Percentiles rank a stretch among this genome's conserved stretches.
Conservation (phyloP, 2,797 vertebrate genomes). For the Gymnocypris eckloni region DNA sequence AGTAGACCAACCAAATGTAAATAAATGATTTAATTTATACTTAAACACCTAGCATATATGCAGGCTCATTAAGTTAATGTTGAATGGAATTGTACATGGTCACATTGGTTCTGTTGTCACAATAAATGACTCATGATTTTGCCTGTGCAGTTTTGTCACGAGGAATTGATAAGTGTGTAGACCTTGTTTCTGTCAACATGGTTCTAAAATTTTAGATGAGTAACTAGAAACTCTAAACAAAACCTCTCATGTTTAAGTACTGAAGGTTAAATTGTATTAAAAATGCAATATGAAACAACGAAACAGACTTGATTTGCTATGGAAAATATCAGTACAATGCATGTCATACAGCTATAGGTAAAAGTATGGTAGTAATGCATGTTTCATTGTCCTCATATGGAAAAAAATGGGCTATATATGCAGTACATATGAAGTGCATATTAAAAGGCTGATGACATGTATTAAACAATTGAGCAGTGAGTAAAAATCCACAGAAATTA, state of each 20-base stretch:
- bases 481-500: background rate
- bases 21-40: constrained; percentile 18
- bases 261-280: background rate
- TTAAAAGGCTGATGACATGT: background rate
- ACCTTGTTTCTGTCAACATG: background rate
- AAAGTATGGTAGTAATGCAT: background rate
- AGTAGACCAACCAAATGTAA: constrained; percentile 1
- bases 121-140: constrained; percentile 13
- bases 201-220: background rate
- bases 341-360: background rate
- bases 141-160: background rate
- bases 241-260: background rate
- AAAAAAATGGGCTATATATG: background rate
- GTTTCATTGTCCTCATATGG: background rate
- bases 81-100: background rate
- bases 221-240: background rate
- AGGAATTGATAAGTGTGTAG: background rate
- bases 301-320: background rate
- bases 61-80: background rate
- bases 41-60: background rate
- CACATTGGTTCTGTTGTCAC: background rate
- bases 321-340: background rate
- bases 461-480: background rate
- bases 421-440: background rate
- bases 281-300: background rate